Evolutionary conservation across 2,888 invertebrate genomes (phyloP).

Genomic region (Argyresthia albistria): DNA sequence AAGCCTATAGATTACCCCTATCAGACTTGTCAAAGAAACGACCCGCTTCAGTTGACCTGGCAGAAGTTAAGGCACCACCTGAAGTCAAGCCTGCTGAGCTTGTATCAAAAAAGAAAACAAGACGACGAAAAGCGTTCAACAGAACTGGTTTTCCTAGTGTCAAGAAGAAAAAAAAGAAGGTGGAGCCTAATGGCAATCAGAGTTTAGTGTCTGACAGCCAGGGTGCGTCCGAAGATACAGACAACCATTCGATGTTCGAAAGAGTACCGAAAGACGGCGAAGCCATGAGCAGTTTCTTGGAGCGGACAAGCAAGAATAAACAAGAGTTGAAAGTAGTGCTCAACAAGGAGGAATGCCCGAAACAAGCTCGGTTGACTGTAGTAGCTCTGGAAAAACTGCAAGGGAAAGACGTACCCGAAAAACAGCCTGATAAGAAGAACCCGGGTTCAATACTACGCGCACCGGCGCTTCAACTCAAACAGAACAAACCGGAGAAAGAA

Average conservation of each 20-base stretch:
- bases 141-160: conserved; percentile 90
- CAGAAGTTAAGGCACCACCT: conserved; percentile 28
- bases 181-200: conserved; percentile 30
- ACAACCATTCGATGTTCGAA: conserved; percentile 69
- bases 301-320: conserved; percentile 67
- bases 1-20: conserved; percentile 43
- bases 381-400: conserved; percentile 75
- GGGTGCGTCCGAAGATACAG: conserved; percentile 51
- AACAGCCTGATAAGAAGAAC: conserved; percentile 28
- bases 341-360: conserved; percentile 64
- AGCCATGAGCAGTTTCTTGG: conserved; percentile 76
- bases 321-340: conserved; percentile 60
- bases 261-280: conserved; percentile 80
- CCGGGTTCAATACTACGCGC: conserved; percentile 50
- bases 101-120: conserved; percentile 55
- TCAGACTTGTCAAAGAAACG: conserved; percentile 38
- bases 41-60: conserved; percentile 26
- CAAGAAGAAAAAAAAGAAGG: conserved; percentile 85
- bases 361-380: conserved; percentile 71
- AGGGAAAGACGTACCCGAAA: conserved; percentile 46
- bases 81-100: conserved; percentile 26
- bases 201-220: conserved; percentile 41
- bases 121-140: conserved; percentile 85
- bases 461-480: conserved; percentile 54
- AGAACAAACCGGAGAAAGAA: conserved; percentile 51